Conservation (phyloP, 2,113 vertebrate species). For the Myiozetetes cayanensis region DNA sequence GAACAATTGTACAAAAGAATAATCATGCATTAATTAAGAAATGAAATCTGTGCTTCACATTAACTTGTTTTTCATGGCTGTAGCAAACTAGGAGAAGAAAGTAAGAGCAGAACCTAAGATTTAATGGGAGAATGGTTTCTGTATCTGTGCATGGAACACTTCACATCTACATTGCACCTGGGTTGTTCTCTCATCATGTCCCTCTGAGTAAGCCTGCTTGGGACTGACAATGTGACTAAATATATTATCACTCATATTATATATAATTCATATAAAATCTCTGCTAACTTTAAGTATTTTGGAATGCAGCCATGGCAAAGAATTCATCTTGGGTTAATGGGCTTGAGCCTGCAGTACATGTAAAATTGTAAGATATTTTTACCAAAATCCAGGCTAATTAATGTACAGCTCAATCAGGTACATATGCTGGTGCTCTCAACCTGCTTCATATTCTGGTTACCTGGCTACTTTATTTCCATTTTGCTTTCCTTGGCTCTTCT, state of each 20-base stretch:
- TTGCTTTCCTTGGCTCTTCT: not conserved
- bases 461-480: not conserved
- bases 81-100: not conserved
- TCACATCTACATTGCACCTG: not conserved
- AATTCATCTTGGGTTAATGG: not conserved
- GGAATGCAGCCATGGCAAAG: not conserved
- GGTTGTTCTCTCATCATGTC: not conserved
- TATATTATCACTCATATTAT: not conserved
- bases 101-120: not conserved
- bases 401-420: rapidly evolving
- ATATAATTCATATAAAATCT: not conserved
- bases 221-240: not conserved
- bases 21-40: not conserved
- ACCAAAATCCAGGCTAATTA: not conserved
- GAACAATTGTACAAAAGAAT: not conserved
- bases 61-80: not conserved
- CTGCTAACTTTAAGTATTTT: not conserved
- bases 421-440: not conserved
- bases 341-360: rapidly evolving
- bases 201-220: not conserved
- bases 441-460: not conserved
- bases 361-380: not conserved
- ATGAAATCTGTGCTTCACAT: not conserved
- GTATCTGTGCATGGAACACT: not conserved
- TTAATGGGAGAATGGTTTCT: not conserved